Evolutionary conservation across 2,888 invertebrate species (phyloP).

Genomic region (Steromphala cineraria): DNA sequence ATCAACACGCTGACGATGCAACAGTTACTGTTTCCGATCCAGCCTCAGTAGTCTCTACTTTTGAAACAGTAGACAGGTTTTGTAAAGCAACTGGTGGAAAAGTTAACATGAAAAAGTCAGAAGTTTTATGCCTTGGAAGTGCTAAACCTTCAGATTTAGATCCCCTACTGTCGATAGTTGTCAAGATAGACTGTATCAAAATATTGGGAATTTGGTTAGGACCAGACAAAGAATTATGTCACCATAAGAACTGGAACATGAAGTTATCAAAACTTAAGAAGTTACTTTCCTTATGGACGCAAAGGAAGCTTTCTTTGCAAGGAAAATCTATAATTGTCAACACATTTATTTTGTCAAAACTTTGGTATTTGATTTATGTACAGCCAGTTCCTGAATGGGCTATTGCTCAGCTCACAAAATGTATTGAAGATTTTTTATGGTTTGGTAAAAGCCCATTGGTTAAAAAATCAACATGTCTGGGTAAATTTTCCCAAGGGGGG

Average conservation of each 20-base stretch:
- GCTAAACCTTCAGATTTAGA: not conserved
- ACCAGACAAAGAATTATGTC: not conserved
- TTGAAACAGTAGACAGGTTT: not conserved
- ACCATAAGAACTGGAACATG: not conserved
- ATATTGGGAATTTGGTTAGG: not conserved
- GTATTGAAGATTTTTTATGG: too few species aligned
- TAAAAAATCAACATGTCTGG: too few species aligned
- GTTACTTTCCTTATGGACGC: not conserved
- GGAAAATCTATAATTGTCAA: not conserved
- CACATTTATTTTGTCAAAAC: not conserved
- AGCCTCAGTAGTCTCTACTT: not conserved
- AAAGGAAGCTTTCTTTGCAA: not conserved
- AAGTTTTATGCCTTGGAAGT: not conserved
- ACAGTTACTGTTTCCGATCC: not conserved
- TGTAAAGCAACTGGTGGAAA: not conserved
- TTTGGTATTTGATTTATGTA: not conserved
- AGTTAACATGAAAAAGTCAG: not conserved
- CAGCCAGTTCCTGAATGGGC: not conserved
- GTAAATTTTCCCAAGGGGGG: too few species aligned
- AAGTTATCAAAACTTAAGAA: not conserved
- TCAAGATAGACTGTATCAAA: not conserved
- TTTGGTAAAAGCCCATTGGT: too few species aligned
- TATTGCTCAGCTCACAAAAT: too few species aligned
- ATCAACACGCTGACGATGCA: not conserved
- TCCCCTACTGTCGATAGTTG: not conserved